Evolutionary conservation across 1,140 invertebrate species (phyloP).

Genomic region (Drosophila prosaltans): DNA sequence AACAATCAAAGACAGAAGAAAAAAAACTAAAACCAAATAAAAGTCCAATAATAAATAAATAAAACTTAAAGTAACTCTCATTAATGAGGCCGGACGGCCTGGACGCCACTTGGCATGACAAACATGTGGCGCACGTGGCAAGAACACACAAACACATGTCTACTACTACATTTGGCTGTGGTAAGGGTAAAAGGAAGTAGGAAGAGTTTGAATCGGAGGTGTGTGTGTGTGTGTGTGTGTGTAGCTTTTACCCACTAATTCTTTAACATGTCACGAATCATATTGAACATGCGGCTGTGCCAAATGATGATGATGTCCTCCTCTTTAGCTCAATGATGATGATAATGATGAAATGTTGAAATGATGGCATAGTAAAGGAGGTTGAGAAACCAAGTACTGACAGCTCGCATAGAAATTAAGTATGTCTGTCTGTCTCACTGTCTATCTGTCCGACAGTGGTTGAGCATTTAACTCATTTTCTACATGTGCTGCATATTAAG

Average conservation of each 20-base stretch:
- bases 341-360: slow-evolving; percentile 39
- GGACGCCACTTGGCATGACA: slow-evolving; percentile 76
- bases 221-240: too few relatives aligned
- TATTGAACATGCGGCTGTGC: slow-evolving; percentile 81
- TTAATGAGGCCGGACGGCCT: slow-evolving; percentile 66
- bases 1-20: slow-evolving; percentile 16
- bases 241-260: slow-evolving; percentile 59
- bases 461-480: slow-evolving; percentile 80
- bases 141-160: slow-evolving; percentile 45
- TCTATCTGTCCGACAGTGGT: slow-evolving; percentile 17
- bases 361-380: background rate
- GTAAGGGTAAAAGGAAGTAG: background rate
- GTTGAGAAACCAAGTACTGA: background rate
- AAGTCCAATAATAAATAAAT: slow-evolving; percentile 73
- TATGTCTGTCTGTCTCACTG: slow-evolving; percentile 70
- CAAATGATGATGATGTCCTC: slow-evolving; percentile 71
- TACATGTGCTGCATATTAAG: slow-evolving; percentile 82
- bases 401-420: slow-evolving; percentile 67
- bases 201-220: background rate
- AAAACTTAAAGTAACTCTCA: slow-evolving; percentile 78
- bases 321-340: slow-evolving; percentile 24
- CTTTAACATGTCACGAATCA: slow-evolving; percentile 83
- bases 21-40: slow-evolving; percentile 26
- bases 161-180: slow-evolving; percentile 1
- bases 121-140: slow-evolving; percentile 75